phyloP scores from a whole-genome alignment of 2,888 invertebrate species.

The Agelastica alni region DNA sequence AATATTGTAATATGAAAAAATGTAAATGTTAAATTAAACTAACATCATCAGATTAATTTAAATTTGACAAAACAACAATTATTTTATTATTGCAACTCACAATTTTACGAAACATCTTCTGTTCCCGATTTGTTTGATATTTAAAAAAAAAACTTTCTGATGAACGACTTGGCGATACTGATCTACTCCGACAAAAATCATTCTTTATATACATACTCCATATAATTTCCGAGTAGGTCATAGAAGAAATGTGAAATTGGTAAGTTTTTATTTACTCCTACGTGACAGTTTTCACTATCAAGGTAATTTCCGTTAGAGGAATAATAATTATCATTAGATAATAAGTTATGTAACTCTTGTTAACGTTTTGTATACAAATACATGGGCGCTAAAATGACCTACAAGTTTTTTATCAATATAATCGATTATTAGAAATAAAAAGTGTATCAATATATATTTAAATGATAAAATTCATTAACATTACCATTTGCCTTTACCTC shows the following conservation, averaged over 20 bases:
- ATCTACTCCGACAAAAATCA: no score
- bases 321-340: conserved; percentile 10
- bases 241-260: conserved; percentile 16
- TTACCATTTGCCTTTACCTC: no score
- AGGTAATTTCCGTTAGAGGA: conserved; percentile 5
- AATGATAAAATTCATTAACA: no score
- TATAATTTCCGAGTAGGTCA: conserved; percentile 11
- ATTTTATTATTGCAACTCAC: no score
- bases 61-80: neutral
- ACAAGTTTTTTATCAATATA: conserved; percentile 7
- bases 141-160: no score
- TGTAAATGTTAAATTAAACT: no score
- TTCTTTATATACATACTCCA: conserved; percentile 3
- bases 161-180: no score
- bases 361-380: neutral
- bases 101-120: conserved; percentile 11
- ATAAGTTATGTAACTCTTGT: conserved; percentile 17
- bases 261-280: neutral
- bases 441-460: no score
- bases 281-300: conserved; percentile 18
- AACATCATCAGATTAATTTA: no score
- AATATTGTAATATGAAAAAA: no score
- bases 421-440: neutral
- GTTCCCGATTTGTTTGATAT: no score
- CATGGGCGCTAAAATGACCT: conserved; percentile 1